These are phyloP conservation scores for Lasaia peninsularis DNA, from an alignment of 1,140 invertebrate genomes.

Conservation along the genomic window DNA sequence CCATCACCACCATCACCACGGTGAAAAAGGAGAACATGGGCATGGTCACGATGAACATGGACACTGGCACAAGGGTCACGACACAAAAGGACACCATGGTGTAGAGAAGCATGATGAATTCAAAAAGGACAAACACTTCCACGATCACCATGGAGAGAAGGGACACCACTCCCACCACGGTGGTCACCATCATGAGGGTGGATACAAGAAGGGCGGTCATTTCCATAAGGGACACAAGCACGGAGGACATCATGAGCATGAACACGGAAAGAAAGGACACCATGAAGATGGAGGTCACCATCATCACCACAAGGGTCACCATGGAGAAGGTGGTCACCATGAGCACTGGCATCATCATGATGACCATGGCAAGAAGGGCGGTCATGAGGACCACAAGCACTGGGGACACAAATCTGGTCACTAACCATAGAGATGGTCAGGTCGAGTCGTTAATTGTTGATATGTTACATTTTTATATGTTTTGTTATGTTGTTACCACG, in stretches of 20 bases:
- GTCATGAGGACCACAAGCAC: conserved; percentile 75
- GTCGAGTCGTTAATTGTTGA: conserved; percentile 42
- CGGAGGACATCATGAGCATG: conserved; percentile 74
- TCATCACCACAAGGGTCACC: conserved; percentile 78
- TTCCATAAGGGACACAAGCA: conserved; percentile 84
- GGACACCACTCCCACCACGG: conserved; percentile 82
- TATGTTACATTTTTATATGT: conserved; percentile 28
- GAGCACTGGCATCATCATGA: conserved; percentile 79
- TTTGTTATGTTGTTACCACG: conserved; percentile 44
- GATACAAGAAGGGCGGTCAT: conserved; percentile 80
- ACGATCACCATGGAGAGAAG: conserved; percentile 86
- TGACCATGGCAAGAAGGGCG: conserved; percentile 80
- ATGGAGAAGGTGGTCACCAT: conserved; percentile 69
- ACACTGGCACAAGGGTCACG: conserved; percentile 86
- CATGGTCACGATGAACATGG: conserved; percentile 79
- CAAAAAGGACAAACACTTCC: conserved; percentile 80
- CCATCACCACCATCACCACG: conserved; percentile 82
- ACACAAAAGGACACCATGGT: conserved; percentile 86
- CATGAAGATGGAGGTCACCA: conserved; percentile 74
- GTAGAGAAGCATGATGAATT: conserved; percentile 83
- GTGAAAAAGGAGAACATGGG: conserved; percentile 84
- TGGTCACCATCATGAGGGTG: conserved; percentile 81
- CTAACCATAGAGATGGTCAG: conserved; percentile 60
- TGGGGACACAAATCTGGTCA: conserved; percentile 78
- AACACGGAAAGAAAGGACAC: conserved; percentile 63